Percentiles rank a stretch among this genome's conserved stretches.
These are phyloP conservation scores for Perognathus longimembris DNA, from an alignment of 2,113 vertebrate genomes.

Conservation along the genomic window DNA sequence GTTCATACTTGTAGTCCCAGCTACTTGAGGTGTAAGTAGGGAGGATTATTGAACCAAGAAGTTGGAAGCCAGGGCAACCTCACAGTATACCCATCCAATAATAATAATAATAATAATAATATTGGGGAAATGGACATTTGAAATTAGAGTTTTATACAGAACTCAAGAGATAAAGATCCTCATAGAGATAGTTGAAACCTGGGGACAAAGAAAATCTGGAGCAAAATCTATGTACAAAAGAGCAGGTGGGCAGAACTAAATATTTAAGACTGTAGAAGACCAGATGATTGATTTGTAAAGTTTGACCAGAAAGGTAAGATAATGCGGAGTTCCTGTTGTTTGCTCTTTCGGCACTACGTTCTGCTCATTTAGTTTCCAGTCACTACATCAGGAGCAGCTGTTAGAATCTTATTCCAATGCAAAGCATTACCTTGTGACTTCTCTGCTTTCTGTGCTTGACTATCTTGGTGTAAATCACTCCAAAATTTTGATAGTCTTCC, in stretches of 20 bases:
- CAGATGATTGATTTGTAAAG: background rate
- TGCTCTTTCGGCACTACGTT: background rate
- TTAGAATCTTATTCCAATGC: background rate
- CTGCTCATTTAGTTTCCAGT: background rate
- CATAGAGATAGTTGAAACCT: background rate
- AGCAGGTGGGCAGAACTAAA: background rate
- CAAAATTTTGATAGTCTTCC: background rate
- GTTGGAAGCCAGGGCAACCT: background rate
- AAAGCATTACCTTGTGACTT: background rate
- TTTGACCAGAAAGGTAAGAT: background rate
- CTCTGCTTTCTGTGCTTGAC: background rate
- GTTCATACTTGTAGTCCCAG: background rate
- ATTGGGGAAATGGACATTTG: background rate
- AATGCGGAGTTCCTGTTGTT: background rate
- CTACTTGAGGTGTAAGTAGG: background rate
- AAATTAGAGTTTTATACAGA: background rate
- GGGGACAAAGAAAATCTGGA: background rate
- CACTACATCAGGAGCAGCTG: background rate
- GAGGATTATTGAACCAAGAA: background rate
- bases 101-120: background rate
- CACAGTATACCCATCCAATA: background rate
- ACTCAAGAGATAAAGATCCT: background rate
- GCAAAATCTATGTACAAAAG: conserved; percentile 14
- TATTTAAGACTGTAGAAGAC: conserved; percentile 3
- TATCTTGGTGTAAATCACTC: background rate